Evolutionary conservation across 1,140 invertebrate species (phyloP), one percentile per base, ranked within the genome.

Genomic region (Calephelis virginiensis): DNA sequence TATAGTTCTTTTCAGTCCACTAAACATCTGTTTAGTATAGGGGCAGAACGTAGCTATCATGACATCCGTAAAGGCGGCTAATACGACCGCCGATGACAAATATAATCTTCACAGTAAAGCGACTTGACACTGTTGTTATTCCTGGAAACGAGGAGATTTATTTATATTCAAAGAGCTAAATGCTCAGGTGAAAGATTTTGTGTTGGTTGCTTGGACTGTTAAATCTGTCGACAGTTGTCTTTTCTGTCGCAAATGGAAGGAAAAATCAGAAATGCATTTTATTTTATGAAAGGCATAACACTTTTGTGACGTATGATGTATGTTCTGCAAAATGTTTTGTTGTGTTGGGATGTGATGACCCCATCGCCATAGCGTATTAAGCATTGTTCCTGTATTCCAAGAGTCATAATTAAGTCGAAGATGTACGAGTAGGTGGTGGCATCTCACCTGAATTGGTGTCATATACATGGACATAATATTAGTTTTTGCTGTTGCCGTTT

Each of bases 141-240:
- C 85, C 71, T 79, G 84, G 85, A 87, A 87, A 78, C 75, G 50
- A 37, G 74, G 75, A 81, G 50, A 56, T 56, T 56, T 87, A 85
- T 87, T 84, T 86, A 84, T 82, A 87, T 79, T 82, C 82, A 85
- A 86, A 82, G 49, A 28, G 77, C 82, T 84, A 85, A 87, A 87
- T 83, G 83, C 76, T 87, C 83, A 87, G 85, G 85, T 87, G 85
- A 87, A 85, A 85, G 83, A 87, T 84, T 76, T 83, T 77, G 77
- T 82, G 80, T 81, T 82, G 81, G 83, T 81, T 78, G 78, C 72
- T 61, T 53, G 74, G 62, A 75, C 80, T 82, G 76, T 80, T 87
- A 87, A 85, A 84, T 87, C 81, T 83, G 76, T 87, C 82, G 79
- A 71, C 85, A 63, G 75, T 62, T 59, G 28, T 59, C 56, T 59